These are phyloP conservation scores for Chunga burmeisteri DNA, from an alignment of 2,113 vertebrate genomes.

Conservation along the genomic window DNA sequence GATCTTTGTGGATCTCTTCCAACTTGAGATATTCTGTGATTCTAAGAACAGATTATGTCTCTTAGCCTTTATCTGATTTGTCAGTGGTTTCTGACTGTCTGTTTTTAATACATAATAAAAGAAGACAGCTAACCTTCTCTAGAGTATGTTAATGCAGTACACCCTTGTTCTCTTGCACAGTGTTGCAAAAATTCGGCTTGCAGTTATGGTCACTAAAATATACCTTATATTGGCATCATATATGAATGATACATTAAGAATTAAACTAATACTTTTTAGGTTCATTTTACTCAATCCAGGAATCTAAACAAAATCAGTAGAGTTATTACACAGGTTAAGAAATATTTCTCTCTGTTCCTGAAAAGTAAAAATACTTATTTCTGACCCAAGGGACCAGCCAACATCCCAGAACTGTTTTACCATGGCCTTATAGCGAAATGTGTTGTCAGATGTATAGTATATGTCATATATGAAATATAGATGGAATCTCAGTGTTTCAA, in stretches of 20 bases:
- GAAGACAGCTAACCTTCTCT: not conserved
- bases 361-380: not conserved
- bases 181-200: not conserved
- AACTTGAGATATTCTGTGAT: not conserved
- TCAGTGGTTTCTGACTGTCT: not conserved
- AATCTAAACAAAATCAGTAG: not conserved
- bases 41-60: not conserved
- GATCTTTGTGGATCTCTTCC: not conserved
- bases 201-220: not conserved
- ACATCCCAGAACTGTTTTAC: not conserved
- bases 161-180: not conserved
- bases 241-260: not conserved
- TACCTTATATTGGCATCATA: rapidly evolving
- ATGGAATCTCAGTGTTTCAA: not conserved
- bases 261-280: not conserved
- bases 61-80: not conserved
- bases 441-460: not conserved
- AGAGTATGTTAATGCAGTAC: not conserved
- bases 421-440: not conserved
- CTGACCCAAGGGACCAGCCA: not conserved
- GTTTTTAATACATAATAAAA: not conserved
- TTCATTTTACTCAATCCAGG: not conserved
- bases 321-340: not conserved
- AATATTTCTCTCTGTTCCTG: not conserved
- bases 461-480: not conserved